Evolutionary conservation across 2,113 vertebrate species (phyloP).

Genomic region (Procapra przewalskii): DNA sequence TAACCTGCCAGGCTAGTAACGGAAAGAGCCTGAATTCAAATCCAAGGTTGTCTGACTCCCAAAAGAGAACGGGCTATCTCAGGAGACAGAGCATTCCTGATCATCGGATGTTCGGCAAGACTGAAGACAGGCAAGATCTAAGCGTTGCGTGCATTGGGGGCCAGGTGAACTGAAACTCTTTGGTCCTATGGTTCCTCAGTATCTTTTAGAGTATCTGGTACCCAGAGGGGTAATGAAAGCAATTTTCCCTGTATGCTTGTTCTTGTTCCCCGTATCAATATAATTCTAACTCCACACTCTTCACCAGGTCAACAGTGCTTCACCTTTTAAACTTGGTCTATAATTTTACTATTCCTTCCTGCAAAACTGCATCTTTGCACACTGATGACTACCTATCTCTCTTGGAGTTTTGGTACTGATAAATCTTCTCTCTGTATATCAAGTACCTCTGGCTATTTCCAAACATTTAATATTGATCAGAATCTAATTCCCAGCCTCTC

Average conservation of each 20-base stretch:
- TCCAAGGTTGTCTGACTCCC: neutral
- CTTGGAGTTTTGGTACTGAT: neutral
- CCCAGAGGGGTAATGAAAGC: neutral
- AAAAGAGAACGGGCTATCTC: neutral
- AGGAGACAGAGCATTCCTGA: neutral
- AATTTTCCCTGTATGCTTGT: neutral
- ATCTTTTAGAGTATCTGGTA: neutral
- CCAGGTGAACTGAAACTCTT: neutral
- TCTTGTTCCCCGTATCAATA: neutral
- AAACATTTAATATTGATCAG: neutral
- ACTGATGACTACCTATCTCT: neutral
- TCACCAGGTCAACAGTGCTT: neutral
- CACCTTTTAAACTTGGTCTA: neutral
- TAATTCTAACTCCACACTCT: neutral
- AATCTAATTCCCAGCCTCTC: neutral
- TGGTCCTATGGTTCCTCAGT: neutral
- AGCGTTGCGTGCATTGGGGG: rapidly evolving
- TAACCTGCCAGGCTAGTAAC: neutral
- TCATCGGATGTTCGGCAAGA: neutral
- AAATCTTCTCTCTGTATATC: neutral
- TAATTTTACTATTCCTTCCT: neutral
- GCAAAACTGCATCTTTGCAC: neutral
- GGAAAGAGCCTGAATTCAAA: neutral
- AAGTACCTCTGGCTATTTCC: neutral
- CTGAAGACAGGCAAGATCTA: neutral